Percentiles rank a stretch among this genome's conserved stretches.
Evolutionary conservation across 64 coral and sea anemone species (phyloP).

Genomic region (Montipora sp.): DNA sequence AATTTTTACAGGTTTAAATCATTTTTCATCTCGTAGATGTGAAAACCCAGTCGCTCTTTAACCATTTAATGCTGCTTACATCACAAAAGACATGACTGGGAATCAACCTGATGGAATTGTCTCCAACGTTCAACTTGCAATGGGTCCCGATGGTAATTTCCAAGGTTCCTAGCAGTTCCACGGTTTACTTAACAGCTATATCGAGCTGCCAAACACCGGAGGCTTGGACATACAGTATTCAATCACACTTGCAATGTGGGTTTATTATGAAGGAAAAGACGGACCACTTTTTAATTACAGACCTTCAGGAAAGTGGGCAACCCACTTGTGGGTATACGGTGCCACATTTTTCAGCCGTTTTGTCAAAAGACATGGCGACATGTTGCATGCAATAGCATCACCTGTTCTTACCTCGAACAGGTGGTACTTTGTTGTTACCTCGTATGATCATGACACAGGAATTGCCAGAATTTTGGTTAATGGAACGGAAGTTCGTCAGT

Average conservation of each 20-base stretch:
- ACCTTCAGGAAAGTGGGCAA: conserved; percentile 43
- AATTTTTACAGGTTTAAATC: neutral
- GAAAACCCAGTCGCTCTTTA: conserved; percentile 66
- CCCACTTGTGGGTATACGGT: conserved; percentile 60
- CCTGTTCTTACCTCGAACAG: conserved; percentile 17
- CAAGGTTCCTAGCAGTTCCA: conserved; percentile 69
- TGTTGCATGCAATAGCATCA: conserved; percentile 1
- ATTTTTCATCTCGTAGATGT: neutral
- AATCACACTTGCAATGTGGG: conserved; percentile 76
- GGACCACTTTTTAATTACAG: conserved; percentile 82
- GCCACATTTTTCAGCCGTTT: conserved; percentile 63
- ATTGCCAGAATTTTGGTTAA: conserved; percentile 66
- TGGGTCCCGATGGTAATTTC: conserved; percentile 64
- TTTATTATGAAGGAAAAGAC: conserved; percentile 61
- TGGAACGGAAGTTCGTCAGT: conserved; percentile 32
- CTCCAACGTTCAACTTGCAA: conserved; percentile 51
- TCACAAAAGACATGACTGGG: conserved; percentile 48
- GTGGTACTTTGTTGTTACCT: conserved; percentile 74
- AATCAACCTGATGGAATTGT: conserved; percentile 44
- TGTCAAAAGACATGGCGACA: conserved; percentile 18
- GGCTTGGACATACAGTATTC: conserved; percentile 76
- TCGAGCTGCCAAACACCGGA: conserved; percentile 82
- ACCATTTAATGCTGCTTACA: conserved; percentile 61
- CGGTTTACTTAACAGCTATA: conserved; percentile 61
- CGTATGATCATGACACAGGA: conserved; percentile 62